These are phyloP conservation scores for Aphidius gifuensis DNA, from an alignment of 1,140 invertebrate species.

Conservation along the genomic window DNA sequence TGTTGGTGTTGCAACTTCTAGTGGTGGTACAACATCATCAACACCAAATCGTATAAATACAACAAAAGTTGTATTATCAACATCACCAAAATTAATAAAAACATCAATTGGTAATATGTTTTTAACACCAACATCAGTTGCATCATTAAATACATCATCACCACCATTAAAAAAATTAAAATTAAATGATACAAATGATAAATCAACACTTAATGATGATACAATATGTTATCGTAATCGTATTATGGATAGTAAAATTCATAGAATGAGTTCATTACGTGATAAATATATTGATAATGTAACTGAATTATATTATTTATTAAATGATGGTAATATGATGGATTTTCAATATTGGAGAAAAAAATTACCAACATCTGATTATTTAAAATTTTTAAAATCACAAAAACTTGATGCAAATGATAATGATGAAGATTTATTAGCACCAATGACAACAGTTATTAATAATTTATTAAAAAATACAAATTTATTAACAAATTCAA, in stretches of 20 bases:
- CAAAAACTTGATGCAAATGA: constrained; percentile 71
- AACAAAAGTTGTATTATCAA: constrained; percentile 49
- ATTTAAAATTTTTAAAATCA: constrained; percentile 71
- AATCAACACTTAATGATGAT: constrained; percentile 38
- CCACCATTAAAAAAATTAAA: constrained; percentile 48
- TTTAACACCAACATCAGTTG: constrained; percentile 38
- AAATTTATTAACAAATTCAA: constrained; percentile 34
- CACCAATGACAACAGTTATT: constrained; percentile 30
- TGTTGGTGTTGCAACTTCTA: constrained; percentile 41
- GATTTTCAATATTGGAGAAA: constrained; percentile 82
- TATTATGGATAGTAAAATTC: constrained; percentile 54
- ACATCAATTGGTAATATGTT: constrained; percentile 48
- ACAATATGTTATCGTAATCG: constrained; percentile 40
- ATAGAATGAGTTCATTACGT: constrained; percentile 48
- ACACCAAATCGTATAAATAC: constrained; percentile 43
- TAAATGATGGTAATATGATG: constrained; percentile 82
- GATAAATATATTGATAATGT: constrained; percentile 74
- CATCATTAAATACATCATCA: constrained; percentile 28
- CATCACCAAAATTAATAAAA: constrained; percentile 47
- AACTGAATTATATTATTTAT: constrained; percentile 80
- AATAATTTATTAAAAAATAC: constrained; percentile 23
- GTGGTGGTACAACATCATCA: constrained; percentile 38
- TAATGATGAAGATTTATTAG: constrained; percentile 56
- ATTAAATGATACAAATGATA: constrained; percentile 42
- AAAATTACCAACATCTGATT: constrained; percentile 67